Evolutionary conservation across 2,888 invertebrate genomes (phyloP).

Genomic region (Anoncus sp.): DNA sequence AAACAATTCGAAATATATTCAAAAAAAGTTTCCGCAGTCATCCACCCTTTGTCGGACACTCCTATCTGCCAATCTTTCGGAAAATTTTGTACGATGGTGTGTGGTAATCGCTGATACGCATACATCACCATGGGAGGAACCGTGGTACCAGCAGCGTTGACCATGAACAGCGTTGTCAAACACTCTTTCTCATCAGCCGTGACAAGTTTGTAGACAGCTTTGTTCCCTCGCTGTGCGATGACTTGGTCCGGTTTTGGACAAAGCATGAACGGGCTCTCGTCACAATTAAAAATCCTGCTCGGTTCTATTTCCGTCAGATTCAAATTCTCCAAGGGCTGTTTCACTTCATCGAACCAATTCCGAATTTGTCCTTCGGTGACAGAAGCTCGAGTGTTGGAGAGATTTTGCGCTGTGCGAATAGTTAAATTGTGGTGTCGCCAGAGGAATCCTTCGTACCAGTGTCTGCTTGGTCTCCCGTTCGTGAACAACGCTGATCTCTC

Average conservation of each 20-base stretch:
- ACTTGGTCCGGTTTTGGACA: constrained; percentile 69
- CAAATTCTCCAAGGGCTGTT: constrained; percentile 25
- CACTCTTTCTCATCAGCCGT: constrained; percentile 62
- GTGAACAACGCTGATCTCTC: constrained; percentile 7
- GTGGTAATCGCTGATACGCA: constrained; percentile 41
- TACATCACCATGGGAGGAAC: constrained; percentile 63
- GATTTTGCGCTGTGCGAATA: constrained; percentile 31
- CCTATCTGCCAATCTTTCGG: constrained; percentile 31
- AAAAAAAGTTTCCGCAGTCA: constrained; percentile 77
- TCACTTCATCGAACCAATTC: constrained; percentile 46
- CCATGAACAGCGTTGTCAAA: constrained; percentile 59
- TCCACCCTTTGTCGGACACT: constrained; percentile 76
- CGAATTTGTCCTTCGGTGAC: constrained; percentile 36
- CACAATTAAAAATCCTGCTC: constrained; percentile 69
- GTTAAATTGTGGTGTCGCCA: constrained; percentile 27
- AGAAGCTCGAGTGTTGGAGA: constrained; percentile 24
- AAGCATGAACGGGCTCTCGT: constrained; percentile 69
- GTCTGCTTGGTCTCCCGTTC: constrained; percentile 22
- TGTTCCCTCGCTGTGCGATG: constrained; percentile 57
- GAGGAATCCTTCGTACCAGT: constrained; percentile 42
- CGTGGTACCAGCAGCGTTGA: constrained; percentile 51
- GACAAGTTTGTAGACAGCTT: constrained; percentile 68
- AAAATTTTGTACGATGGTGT: neutral
- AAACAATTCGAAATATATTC: constrained; percentile 78
- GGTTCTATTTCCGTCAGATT: constrained; percentile 59